These are phyloP conservation scores for Dissostichus mawsoni DNA, from an alignment of 2,113 vertebrate species.

Conservation along the genomic window DNA sequence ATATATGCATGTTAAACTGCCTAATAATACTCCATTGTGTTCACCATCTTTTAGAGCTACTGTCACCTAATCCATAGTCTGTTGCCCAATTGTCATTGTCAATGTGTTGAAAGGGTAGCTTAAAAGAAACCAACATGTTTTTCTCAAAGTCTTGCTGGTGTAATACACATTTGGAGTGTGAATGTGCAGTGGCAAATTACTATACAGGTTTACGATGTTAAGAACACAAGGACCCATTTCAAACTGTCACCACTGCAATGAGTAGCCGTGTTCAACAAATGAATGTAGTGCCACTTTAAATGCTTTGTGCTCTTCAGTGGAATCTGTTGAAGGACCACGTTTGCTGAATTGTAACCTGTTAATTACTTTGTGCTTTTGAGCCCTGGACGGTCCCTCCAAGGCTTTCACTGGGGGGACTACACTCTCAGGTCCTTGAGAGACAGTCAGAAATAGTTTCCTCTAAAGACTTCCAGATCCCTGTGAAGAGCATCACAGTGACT, in stretches of 20 bases:
- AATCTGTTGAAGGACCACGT: slow-evolving; percentile 40
- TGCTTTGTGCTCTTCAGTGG: slow-evolving; percentile 28
- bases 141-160: neutral
- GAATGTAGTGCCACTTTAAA: slow-evolving; percentile 41
- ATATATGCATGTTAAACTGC: too few relatives aligned
- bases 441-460: slow-evolving; percentile 65
- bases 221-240: slow-evolving; percentile 20
- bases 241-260: neutral
- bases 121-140: neutral
- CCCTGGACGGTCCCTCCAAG: slow-evolving; percentile 40
- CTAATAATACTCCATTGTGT: too few relatives aligned
- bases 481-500: slow-evolving; percentile 50
- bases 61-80: too few relatives aligned
- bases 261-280: slow-evolving; percentile 16
- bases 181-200: neutral
- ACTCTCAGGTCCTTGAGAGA: slow-evolving; percentile 47
- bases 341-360: slow-evolving; percentile 50
- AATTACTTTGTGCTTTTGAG: slow-evolving; percentile 57
- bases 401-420: slow-evolving; percentile 33
- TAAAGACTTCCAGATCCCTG: slow-evolving; percentile 41
- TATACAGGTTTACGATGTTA: slow-evolving; percentile 2
- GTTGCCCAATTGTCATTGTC: too few relatives aligned
- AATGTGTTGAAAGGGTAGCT: too few relatives aligned
- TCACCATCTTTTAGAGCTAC: too few relatives aligned
- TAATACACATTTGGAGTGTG: neutral